phyloP scores from a whole-genome alignment of 2,888 invertebrate species.

The Ypsolopha sequella region DNA sequence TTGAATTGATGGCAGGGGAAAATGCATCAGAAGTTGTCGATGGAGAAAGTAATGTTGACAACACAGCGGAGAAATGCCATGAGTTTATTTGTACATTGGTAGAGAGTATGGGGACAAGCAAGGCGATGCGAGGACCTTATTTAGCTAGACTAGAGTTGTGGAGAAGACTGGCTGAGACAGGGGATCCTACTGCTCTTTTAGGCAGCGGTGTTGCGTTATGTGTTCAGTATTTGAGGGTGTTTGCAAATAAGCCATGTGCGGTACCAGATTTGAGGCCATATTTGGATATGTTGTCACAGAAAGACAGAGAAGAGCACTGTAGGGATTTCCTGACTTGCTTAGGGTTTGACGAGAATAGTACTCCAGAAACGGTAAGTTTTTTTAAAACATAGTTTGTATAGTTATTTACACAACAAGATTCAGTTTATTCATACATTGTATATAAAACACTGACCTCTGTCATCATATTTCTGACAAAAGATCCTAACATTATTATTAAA shows the following conservation, averaged over 20 bases:
- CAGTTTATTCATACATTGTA: no score
- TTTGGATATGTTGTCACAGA: slow-evolving; percentile 75
- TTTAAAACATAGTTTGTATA: neutral
- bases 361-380: slow-evolving; percentile 72
- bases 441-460: no score
- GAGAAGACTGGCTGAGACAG: slow-evolving; percentile 67
- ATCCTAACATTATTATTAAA: no score
- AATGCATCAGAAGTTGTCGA: slow-evolving; percentile 24
- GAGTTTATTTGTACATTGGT: slow-evolving; percentile 62
- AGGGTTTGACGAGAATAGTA: slow-evolving; percentile 73
- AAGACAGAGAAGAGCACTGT: slow-evolving; percentile 71
- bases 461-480: no score
- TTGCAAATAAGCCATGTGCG: slow-evolving; percentile 90
- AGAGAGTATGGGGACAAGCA: slow-evolving; percentile 55
- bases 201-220: slow-evolving; percentile 78
- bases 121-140: slow-evolving; percentile 81
- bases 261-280: slow-evolving; percentile 86
- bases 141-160: slow-evolving; percentile 85
- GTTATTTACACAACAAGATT: neutral
- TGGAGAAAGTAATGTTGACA: slow-evolving; percentile 26
- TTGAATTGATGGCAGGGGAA: slow-evolving; percentile 66
- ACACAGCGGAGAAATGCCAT: slow-evolving; percentile 55
- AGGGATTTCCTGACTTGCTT: slow-evolving; percentile 73
- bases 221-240: slow-evolving; percentile 82
- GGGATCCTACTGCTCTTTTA: slow-evolving; percentile 64